Evolutionary conservation across 2,888 invertebrate species (phyloP).

Genomic region (Lycia hirtaria): DNA sequence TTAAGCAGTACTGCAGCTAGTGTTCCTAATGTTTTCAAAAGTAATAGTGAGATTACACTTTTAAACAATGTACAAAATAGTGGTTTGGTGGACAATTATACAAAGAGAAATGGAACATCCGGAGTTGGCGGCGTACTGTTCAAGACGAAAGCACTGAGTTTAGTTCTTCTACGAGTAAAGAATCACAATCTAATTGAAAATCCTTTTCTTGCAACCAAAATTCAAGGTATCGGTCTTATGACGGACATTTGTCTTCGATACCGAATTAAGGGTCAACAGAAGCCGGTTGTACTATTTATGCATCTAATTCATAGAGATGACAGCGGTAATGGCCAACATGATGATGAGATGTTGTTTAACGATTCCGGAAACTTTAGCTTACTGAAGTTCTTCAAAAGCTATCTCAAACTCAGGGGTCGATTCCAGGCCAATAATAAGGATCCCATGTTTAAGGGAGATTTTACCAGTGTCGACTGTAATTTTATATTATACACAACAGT

Average conservation of each 20-base stretch:
- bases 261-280: constrained; percentile 32
- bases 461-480: constrained; percentile 44
- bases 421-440: constrained; percentile 42
- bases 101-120: constrained; percentile 34
- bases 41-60: background rate
- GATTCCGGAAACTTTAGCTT: constrained; percentile 45
- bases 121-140: constrained; percentile 38
- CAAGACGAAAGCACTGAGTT: constrained; percentile 48
- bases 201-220: constrained; percentile 51
- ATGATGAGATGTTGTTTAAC: constrained; percentile 41
- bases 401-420: constrained; percentile 47
- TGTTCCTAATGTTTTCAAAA: background rate
- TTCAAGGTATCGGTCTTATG: constrained; percentile 51
- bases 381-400: constrained; percentile 52
- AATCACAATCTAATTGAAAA: constrained; percentile 44
- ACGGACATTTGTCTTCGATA: constrained; percentile 54
- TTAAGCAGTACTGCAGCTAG: too few relatives aligned
- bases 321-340: constrained; percentile 44
- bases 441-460: constrained; percentile 48
- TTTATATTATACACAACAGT: constrained; percentile 54
- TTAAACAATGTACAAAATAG: background rate
- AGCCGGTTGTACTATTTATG: constrained; percentile 45
- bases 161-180: constrained; percentile 47
- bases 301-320: constrained; percentile 55
- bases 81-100: constrained; percentile 13